Base-by-base conservation (phyloP, 2,888 invertebrate genomes). In the Pharmacophagus antenor region DNA sequence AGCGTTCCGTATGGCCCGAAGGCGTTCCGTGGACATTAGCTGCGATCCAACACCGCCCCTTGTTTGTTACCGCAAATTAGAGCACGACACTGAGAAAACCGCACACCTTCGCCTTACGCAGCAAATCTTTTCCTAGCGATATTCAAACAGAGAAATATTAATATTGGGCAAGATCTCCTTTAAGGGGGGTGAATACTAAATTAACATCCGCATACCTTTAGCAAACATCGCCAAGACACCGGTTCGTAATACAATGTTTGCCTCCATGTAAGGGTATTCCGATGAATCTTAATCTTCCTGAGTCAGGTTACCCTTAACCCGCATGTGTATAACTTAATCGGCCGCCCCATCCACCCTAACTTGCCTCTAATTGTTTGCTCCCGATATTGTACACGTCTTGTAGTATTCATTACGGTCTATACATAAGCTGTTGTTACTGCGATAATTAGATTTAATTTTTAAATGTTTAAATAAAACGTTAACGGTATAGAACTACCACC, bases 241-340 rank as follows among this genome's bases (percentile, higher is more conserved):
- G 87, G 76, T 72, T 73, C 71, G 77, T 81, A 83, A 83, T 85
- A 87, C 89, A 86, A 88, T 89, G 89, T 90, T 90, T 90, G 88
- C 72, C 79, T 81, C 81, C 81, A 73, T 88, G 87, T 88, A 85
- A 85, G 84, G 87, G 85, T 78, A 88, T 85, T 82, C 77, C 84
- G 81, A 85, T 87, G 88, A 88, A 88, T 88, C 87, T 88, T 88
- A 89, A 88, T 88, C 85, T 86, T 82, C 82, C 82, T 84, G 83
- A 87, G 71, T 87, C 88, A 88, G 89, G 85, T 80, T 82, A 79
- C 86, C 85, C 85, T 84, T 84, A 85, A 80, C 89, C 89, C 89
- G 88, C 85, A 89, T 89, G 82, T 84, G 81, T 87, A 86, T 88
- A 88, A 87, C 88, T 89, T 88, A 89, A 89, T 90, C 88, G 88